Conservation (phyloP, 2,888 invertebrate genomes). For the Oscheius sp. region DNA sequence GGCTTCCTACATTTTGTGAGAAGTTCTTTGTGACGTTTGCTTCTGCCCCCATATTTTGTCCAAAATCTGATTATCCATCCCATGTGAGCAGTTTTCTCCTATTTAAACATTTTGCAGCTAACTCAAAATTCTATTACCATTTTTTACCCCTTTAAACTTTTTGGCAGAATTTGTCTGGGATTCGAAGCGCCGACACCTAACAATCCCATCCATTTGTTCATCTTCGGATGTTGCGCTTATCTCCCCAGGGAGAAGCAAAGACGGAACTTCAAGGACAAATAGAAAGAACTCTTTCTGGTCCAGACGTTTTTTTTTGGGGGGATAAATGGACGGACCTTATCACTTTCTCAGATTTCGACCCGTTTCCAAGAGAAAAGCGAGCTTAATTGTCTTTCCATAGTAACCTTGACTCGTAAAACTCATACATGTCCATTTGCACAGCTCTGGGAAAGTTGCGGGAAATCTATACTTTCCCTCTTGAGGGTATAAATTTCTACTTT, state of each 20-base stretch:
- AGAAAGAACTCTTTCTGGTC: not conserved
- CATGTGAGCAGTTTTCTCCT: not conserved
- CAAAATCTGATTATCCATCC: not conserved
- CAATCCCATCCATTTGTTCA: slow-evolving; percentile 1
- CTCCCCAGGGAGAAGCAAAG: slow-evolving; percentile 9
- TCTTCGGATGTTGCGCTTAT: slow-evolving; percentile 12
- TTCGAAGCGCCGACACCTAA: slow-evolving; percentile 18
- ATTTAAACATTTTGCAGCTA: not conserved
- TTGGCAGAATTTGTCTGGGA: too few species aligned
- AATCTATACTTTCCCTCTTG: too few species aligned
- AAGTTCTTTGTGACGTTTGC: too few species aligned
- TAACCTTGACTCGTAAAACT: slow-evolving; percentile 6
- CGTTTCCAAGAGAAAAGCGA: slow-evolving; percentile 1
- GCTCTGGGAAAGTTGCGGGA: too few species aligned
- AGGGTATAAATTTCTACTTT: too few species aligned
- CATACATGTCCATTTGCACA: not conserved
- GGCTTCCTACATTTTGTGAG: too few species aligned
- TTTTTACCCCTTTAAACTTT: not conserved
- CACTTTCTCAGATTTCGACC: not conserved
- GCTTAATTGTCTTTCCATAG: slow-evolving; percentile 20
- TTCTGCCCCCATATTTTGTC: not conserved
- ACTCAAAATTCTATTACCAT: not conserved
- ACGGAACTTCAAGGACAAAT: slow-evolving; percentile 11
- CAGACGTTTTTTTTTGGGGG: not conserved
- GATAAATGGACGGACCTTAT: not conserved